Evolutionary conservation across 2,888 invertebrate genomes (phyloP).

Genomic region (Sesamia inferens): DNA sequence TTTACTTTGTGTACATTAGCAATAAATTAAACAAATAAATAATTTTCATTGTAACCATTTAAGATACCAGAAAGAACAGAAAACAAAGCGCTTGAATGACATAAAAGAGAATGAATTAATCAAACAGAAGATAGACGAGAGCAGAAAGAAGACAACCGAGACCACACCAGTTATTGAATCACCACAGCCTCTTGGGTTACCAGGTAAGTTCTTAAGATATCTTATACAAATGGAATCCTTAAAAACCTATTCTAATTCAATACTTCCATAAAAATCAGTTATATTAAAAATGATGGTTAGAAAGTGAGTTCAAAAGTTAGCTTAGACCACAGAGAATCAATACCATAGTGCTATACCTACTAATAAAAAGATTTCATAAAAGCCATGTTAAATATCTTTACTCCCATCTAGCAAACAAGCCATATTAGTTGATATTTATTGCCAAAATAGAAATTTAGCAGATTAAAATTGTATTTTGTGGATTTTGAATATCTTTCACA

Average conservation of each 20-base stretch:
- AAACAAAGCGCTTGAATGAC: slow-evolving; percentile 80
- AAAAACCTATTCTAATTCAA: not conserved
- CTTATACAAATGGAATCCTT: not conserved
- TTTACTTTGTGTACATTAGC: not conserved
- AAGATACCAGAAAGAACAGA: slow-evolving; percentile 83
- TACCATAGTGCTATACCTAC: not conserved
- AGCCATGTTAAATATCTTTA: too few relatives aligned
- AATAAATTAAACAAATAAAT: slow-evolving; percentile 1
- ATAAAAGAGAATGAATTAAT: slow-evolving; percentile 84
- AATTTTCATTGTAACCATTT: slow-evolving; percentile 28
- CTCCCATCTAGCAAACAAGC: too few relatives aligned
- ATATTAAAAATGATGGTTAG: not conserved
- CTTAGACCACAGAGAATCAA: not conserved
- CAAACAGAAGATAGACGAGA: slow-evolving; percentile 85
- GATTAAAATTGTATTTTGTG: too few relatives aligned
- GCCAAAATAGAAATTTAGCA: too few relatives aligned
- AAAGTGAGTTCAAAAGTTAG: not conserved
- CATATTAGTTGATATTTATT: too few relatives aligned
- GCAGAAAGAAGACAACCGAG: slow-evolving; percentile 82
- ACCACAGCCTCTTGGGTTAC: slow-evolving; percentile 71
- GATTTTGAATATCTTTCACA: too few relatives aligned
- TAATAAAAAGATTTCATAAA: too few relatives aligned
- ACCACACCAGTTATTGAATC: slow-evolving; percentile 74
- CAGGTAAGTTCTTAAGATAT: slow-evolving; percentile 68
- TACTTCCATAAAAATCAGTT: too few relatives aligned